Evolutionary conservation across 1,140 invertebrate genomes (phyloP), one percentile per base, ranked within the genome.

Genomic region (Lasaia peninsularis): DNA sequence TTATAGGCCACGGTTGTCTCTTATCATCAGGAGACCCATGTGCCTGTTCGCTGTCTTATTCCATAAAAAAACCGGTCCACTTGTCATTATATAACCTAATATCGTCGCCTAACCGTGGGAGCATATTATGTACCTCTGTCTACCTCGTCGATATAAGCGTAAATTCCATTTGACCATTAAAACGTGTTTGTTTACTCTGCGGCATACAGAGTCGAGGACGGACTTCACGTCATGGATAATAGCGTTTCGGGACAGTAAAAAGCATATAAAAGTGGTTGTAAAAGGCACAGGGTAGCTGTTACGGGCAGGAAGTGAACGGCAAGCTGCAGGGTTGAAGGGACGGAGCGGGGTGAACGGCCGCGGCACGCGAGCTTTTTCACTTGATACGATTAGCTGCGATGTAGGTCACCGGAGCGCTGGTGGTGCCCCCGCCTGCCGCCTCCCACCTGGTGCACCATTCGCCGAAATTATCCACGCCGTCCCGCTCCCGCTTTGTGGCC

Each of bases 341-440:
- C 66, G 58, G 48, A 21, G 32, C 31, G 52, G 48, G 74, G 70
- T 70, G 63, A 71, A 72, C 73, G 80, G 64, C 78, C 75, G 71
- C 62, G 48, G 55, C 78, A 81, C 78, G 80, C 78, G 69, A 80
- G 67, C 75, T 69, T 67, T 71, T 75, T 73, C 71, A 77, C 72
- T 73, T 73, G 76, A 73, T 73, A 63, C 71, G 74, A 77, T 79
- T 78, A 82, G 64, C 65, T 63, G 18, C 73, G 59, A 83, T 76
- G 75, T 83, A 69, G 80, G 80, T 83, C 78, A 80, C 55, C 68
- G 62, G 73, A 69, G 62, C 75, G 60, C 63, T 61, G 33, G 61
- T 28, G 24, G 18, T 50, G 51, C 48, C 61, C 37, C 37, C 52
- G 20, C 56, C 62, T 40, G 18, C 60, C 37, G 44, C 61, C 40